These are phyloP conservation scores for Triplophysa tibetana DNA, from an alignment of 2,113 vertebrate species.

Conservation along the genomic window DNA sequence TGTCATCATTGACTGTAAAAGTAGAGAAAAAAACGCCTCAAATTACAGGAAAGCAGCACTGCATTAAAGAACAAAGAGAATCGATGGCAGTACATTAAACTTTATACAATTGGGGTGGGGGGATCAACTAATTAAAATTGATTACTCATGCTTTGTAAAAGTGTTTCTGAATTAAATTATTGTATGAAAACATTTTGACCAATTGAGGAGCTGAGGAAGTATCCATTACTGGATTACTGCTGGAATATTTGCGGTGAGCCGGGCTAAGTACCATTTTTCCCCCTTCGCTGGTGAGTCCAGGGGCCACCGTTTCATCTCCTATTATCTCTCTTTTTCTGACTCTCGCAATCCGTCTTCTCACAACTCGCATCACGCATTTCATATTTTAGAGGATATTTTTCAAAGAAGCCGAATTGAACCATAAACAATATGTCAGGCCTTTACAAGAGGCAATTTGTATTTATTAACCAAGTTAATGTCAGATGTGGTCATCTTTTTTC, in stretches of 20 bases:
- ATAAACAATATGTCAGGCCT: too few species aligned
- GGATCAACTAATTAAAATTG: conserved; percentile 86
- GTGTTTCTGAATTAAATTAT: conserved; percentile 87
- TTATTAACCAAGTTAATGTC: neutral
- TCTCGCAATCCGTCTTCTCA: conserved; percentile 56
- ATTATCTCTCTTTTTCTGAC: conserved; percentile 70
- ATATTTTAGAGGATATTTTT: neutral
- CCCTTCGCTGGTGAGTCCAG: conserved; percentile 62
- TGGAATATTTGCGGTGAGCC: conserved; percentile 76
- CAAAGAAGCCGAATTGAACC: neutral
- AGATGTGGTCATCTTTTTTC: neutral
- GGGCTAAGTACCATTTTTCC: conserved; percentile 71
- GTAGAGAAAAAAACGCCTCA: conserved; percentile 67
- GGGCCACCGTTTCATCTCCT: conserved; percentile 72
- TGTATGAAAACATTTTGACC: conserved; percentile 86
- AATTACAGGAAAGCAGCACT: conserved; percentile 83
- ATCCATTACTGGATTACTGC: conserved; percentile 84
- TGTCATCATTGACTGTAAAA: conserved; percentile 77
- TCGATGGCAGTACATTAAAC: conserved; percentile 84
- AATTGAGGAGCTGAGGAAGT: conserved; percentile 81
- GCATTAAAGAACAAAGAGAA: conserved; percentile 84
- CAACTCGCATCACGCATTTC: neutral
- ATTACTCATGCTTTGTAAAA: conserved; percentile 85
- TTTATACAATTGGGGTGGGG: conserved; percentile 74
- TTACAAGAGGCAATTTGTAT: neutral